phyloP scores from a whole-genome alignment of 2,797 vertebrate genomes.

The Netta rufina region DNA sequence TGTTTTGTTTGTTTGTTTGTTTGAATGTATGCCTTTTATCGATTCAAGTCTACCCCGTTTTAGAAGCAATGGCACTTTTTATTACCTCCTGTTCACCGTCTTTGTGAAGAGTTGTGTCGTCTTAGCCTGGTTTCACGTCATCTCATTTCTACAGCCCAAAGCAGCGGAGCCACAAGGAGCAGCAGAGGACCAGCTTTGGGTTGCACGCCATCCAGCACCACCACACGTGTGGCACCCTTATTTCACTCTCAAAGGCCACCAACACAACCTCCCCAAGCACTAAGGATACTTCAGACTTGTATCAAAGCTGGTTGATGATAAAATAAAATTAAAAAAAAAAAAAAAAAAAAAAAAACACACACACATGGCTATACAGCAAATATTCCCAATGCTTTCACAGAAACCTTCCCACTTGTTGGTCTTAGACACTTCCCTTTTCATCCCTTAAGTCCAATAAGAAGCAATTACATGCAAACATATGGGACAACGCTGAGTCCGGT shows the following conservation, averaged over 20 bases:
- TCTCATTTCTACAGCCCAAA: not conserved
- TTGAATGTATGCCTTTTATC: not conserved
- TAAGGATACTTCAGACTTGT: fast-evolving
- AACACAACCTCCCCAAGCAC: not conserved
- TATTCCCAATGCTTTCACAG: not conserved
- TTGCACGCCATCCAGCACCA: too few species aligned
- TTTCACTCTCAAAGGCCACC: not conserved
- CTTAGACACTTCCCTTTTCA: not conserved
- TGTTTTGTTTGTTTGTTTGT: not conserved
- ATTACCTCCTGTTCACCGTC: not conserved
- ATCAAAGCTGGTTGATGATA: fast-evolving
- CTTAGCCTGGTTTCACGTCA: not conserved
- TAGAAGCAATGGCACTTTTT: not conserved
- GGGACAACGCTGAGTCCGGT: not conserved
- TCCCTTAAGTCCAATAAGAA: not conserved
- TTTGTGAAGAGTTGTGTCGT: not conserved
- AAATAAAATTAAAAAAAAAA: too few species aligned
- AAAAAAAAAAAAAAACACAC: too few species aligned
- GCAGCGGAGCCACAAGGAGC: not conserved
- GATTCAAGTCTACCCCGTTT: not conserved
- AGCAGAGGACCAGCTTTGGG: not conserved
- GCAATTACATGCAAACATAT: not conserved
- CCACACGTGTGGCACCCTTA: not conserved
- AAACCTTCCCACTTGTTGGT: not conserved
- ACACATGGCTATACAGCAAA: not conserved